These are phyloP conservation scores for Cydia strobilella DNA, from an alignment of 1,140 invertebrate genomes.

Conservation along the genomic window DNA sequence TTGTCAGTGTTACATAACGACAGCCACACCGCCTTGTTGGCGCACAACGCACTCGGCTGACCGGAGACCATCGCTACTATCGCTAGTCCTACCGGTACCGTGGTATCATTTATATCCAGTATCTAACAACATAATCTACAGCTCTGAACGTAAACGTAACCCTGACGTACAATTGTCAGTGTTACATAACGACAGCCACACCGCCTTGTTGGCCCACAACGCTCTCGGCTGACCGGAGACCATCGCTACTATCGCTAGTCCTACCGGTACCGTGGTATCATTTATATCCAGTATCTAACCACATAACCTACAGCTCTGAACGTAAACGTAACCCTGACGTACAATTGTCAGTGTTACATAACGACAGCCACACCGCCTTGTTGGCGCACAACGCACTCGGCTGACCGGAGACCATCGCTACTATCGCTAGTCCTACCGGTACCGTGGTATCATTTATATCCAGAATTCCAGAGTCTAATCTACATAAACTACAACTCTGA, in stretches of 20 bases:
- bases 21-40: conserved; percentile 59
- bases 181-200: conserved; percentile 61
- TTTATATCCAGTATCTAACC: conserved; percentile 64
- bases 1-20: conserved; percentile 59
- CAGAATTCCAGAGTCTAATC: too few relatives aligned
- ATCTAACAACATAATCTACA: conserved; percentile 61
- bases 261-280: conserved; percentile 57
- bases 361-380: conserved; percentile 60
- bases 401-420: conserved; percentile 49
- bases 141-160: conserved; percentile 71
- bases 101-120: conserved; percentile 65
- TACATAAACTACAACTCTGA: conserved; percentile 82
- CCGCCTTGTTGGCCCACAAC: conserved; percentile 53
- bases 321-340: conserved; percentile 58
- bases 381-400: conserved; percentile 56
- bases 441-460: conserved; percentile 64
- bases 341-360: conserved; percentile 56
- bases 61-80: conserved; percentile 37
- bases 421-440: conserved; percentile 36
- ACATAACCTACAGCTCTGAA: conserved; percentile 72
- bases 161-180: conserved; percentile 54
- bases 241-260: too few relatives aligned
- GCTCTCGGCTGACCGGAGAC: conserved; percentile 61
- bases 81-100: conserved; percentile 45
- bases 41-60: conserved; percentile 60